Evolutionary conservation across 2,113 vertebrate species (phyloP), one percentile per base, ranked within the genome.

Genomic region (Lepus americanus): DNA sequence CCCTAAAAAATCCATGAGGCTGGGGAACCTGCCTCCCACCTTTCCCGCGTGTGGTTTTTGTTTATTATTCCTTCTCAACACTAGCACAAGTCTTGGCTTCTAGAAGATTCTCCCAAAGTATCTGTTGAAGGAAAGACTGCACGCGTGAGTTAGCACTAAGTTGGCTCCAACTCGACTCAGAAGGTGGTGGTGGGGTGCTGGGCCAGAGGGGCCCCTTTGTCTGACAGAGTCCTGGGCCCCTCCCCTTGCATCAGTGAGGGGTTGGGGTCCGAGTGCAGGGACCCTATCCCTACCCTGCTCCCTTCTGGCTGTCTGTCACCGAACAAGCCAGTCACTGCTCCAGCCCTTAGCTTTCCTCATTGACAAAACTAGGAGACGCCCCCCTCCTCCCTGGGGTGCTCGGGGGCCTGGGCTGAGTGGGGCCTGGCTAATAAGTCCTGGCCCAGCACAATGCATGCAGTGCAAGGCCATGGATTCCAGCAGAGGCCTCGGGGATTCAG

Each of bases 211-310:
- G 0, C 8, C 44, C 9, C n/a, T 0, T 39, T 17, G n/a, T 12
- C 55, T 14, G 49, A 63, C 70, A 53, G 63, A 61, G 36, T 39
- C 19, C 33, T 12, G 55, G 55, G 31, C 16, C 6, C 3, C 4
- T 44, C 17, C 81, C 74, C 90, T 80, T 97, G 96, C 96, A 96
- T 95, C 96, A 94, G 55, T 17, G 95, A 93, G 95, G 94, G 92
- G 64, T 97, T 73, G 25, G 63, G 33, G 59, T 22, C n/a, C 10
- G 3, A 90, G 36, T 5, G 3, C 39, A 6, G 59, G 63, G 81
- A 31, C 20, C 7, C 27, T 53, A 6, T 49, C 79, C 22, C 25
- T 33, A 44, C 79, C 33, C 61, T 55, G 55, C 16, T 17, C 19
- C 51, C 66, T 51, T 84, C 27, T 11, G 13, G 13, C 39, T 83